phyloP scores from a whole-genome alignment of 2,113 vertebrate genomes.

The Microcebus murinus region DNA sequence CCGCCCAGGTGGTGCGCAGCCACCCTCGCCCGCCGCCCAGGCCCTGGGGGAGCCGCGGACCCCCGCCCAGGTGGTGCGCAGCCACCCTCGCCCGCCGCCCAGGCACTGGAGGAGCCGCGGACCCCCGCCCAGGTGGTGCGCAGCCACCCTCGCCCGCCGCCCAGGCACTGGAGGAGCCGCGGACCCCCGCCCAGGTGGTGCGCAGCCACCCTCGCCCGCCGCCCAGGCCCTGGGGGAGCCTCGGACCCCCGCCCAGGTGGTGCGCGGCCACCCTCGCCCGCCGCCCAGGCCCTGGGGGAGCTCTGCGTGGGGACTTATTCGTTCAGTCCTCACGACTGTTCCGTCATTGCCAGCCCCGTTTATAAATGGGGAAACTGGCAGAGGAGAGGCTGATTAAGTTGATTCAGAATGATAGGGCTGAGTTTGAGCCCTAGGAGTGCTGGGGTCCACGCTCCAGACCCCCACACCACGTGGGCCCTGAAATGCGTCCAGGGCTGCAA shows the following conservation, averaged over 20 bases:
- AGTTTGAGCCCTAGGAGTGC: not conserved
- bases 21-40: too few species aligned
- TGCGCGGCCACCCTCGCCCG: not conserved
- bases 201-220: too few species aligned
- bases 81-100: rapidly evolving
- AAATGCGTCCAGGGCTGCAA: not conserved
- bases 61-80: not conserved
- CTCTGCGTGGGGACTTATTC: not conserved
- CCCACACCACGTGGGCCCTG: not conserved
- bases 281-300: too few species aligned
- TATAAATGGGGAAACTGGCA: not conserved
- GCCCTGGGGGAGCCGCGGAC: not conserved
- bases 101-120: too few species aligned
- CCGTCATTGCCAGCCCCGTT: not conserved
- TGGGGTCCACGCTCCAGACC: not conserved
- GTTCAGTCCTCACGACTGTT: not conserved
- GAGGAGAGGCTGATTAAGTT: not conserved
- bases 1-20: too few species aligned
- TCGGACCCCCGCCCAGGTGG: not conserved
- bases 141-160: too few species aligned
- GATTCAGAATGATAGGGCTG: not conserved
- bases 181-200: not conserved
- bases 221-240: too few species aligned
- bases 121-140: too few species aligned
- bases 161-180: rapidly evolving